Base-by-base conservation (phyloP, 2,888 invertebrate genomes). In the Neoaliturus tenellus region DNA sequence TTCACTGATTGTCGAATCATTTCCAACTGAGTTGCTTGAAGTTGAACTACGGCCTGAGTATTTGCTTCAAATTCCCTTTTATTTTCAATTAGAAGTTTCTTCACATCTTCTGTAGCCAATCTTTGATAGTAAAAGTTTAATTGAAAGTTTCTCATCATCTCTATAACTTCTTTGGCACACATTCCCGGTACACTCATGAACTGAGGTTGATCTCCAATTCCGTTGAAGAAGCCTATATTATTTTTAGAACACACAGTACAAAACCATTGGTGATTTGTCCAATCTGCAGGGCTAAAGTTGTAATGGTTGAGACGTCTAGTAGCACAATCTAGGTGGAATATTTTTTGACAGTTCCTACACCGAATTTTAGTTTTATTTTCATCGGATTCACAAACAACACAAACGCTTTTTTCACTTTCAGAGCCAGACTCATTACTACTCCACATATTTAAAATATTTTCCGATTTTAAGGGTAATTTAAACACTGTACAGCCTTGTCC, bases 261-360 rank as follows among this genome's bases (percentile, higher is more conserved):
- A 25, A 23, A 58, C 58, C 58, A 58, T 17, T 23, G 25, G 58
- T 58, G 58, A 23, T 5, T 20, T 5, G 25, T 8, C 58, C 58
- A 58, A 23, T 58, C 58, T 25, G 58, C 5, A 8, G 58, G 25
- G 25, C 58, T 58, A 8, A 58, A 58, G 58, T 58, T 58, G 58
- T 58, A 58, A 25, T 23, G 58, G 14, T 25, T 58, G 5, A 58
- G 23, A 23, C 23, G 5, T n/a, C n/a, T n/a, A n/a, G n/a, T n/a
- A 3, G 58, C 58, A 58, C 58, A 58, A 20, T 58, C 58, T 14
- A 58, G 25, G 25, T 58, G 58, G 25, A 58, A 58, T 25, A 58
- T 25, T 58, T 58, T 58, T 58, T 58, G 58, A 58, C 58, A 58
- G 14, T 58, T 58, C 25, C 58, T 6, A 58, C 58, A 58, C 58